Evolutionary conservation across 2,113 vertebrate species (phyloP).

Genomic region (Pelmatolapia mariae): DNA sequence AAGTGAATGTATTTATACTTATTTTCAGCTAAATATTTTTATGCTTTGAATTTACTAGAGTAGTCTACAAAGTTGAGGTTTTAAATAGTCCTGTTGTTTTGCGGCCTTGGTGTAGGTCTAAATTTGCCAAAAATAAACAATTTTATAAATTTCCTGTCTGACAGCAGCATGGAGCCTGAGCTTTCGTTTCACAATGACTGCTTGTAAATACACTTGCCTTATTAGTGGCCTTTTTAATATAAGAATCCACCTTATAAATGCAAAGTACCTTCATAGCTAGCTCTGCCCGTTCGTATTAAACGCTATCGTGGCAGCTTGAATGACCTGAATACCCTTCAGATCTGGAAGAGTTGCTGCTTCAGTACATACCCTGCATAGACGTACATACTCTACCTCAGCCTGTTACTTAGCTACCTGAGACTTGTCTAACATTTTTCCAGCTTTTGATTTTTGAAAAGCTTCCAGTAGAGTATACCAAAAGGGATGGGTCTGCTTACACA

Average conservation of each 20-base stretch:
- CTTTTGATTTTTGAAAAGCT: neutral
- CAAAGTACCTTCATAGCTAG: neutral
- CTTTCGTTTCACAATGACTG: neutral
- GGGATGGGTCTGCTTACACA: neutral
- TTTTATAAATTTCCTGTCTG: neutral
- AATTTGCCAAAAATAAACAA: rapidly evolving
- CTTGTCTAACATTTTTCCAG: neutral
- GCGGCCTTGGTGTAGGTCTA: neutral
- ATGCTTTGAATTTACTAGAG: neutral
- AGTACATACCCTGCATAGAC: neutral
- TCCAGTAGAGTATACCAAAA: neutral
- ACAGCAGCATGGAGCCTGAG: neutral
- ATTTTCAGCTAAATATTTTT: neutral
- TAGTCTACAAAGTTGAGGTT: neutral
- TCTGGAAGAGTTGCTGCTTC: neutral
- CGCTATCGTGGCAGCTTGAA: neutral
- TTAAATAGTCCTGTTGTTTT: neutral
- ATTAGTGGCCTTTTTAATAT: neutral
- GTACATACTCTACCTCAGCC: neutral
- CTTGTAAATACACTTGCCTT: neutral
- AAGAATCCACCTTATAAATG: neutral
- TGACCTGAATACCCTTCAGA: neutral
- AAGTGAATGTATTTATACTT: neutral
- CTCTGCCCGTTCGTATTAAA: neutral
- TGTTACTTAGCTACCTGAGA: neutral